phyloP scores from a whole-genome alignment of 2,888 invertebrate species.

The Muschampia plurimacula region DNA sequence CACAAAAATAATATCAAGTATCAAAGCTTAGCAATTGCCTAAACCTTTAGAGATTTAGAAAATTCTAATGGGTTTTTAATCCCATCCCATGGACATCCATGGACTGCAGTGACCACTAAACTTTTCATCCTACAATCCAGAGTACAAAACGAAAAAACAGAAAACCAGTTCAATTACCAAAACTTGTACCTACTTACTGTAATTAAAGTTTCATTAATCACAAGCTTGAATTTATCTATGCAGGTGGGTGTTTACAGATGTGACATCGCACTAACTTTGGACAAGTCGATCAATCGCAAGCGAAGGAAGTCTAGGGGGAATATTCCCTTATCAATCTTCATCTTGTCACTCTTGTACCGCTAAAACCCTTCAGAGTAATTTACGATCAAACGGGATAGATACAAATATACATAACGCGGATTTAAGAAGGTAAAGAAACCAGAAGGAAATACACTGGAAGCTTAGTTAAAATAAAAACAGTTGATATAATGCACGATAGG shows the following conservation, averaged over 20 bases:
- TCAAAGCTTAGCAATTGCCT: no score
- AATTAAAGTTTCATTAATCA: neutral
- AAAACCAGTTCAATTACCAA: neutral
- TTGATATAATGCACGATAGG: neutral
- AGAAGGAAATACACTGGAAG: neutral
- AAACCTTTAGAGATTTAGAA: no score
- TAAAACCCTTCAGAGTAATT: slow-evolving; percentile 30
- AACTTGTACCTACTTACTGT: neutral
- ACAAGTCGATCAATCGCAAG: slow-evolving; percentile 17
- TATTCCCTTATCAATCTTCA: slow-evolving; percentile 34
- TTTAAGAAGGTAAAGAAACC: neutral
- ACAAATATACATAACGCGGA: slow-evolving; percentile 9
- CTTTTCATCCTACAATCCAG: no score
- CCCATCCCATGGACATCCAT: no score
- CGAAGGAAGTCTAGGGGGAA: slow-evolving; percentile 23
- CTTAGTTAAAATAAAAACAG: neutral
- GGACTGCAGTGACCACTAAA: no score
- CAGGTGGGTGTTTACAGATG: slow-evolving; percentile 12
- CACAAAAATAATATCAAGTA: no score
- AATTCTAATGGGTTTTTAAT: no score
- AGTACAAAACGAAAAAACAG: neutral
- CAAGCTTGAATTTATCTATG: neutral
- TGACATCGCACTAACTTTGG: slow-evolving; percentile 18
- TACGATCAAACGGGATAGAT: slow-evolving; percentile 25
- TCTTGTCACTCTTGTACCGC: slow-evolving; percentile 28